Base-by-base conservation (phyloP, 2,888 invertebrate species). In the Ochlodes sylvanus region DNA sequence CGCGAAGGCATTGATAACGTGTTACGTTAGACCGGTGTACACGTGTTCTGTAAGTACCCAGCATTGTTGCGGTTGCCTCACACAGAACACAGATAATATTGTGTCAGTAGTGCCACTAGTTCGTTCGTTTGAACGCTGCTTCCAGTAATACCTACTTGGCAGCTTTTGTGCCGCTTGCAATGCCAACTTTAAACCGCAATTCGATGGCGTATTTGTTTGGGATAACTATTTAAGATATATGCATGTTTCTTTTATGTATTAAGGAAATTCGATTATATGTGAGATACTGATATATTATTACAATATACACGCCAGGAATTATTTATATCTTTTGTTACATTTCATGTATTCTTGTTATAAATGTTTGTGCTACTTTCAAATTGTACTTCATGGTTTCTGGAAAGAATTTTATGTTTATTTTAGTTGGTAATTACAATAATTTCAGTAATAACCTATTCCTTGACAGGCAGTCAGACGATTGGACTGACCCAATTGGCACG, bases 401-500 rank as follows among this genome's bases (percentile, higher is more conserved):
- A 34, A 32, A 44, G 27, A 32, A 14, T 1, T 21, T 14, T 63
- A 32, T n/a, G 32, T 44, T 44, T 63, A 38, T 63, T 63, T 17
- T 47, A 63, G 47, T 66, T 42, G 58, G 34, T 73, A 73, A 71
- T 73, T 74, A 70, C 71, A 72, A 69, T 61, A 47, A 62, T 82
- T 84, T 83, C 79, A 79, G 79, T 74, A 71, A 77, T 80, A 79
- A 76, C 78, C 80, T 81, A 78, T 78, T 77, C 78, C 82, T 79
- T 82, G 85, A 77, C 76, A 82, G 73, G 75, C 69, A 71, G 68
- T 70, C 79, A 79, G 84, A 84, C 84, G 80, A 80, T 82, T 87
- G 88, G 81, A 79, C 82, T 87, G 89, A 89, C 91, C 91, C 78
- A 91, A 80, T 91, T 91, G 91, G 91, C 91, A 89, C 81, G 71